A percentile compares a stretch with the other conserved stretches of the same genome.
Evolutionary conservation across 2,888 invertebrate genomes (phyloP).

Genomic region (Graphium colonna): DNA sequence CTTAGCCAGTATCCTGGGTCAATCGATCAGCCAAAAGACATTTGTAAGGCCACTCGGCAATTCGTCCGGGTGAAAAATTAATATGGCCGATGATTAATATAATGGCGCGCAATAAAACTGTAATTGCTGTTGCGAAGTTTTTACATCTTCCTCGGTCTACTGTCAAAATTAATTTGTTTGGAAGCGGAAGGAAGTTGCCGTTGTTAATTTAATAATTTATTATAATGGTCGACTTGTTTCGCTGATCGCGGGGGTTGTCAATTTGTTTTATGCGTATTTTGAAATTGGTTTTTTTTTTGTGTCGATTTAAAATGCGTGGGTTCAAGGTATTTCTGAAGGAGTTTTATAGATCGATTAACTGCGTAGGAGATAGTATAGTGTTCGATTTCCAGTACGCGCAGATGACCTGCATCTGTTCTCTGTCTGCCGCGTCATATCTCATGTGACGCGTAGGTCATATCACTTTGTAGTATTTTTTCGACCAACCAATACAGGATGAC

Average conservation of each 20-base stretch:
- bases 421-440: too few species aligned
- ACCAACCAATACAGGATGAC: too few species aligned
- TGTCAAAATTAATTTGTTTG: constrained; percentile 75
- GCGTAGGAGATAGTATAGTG: too few species aligned
- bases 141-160: constrained; percentile 69
- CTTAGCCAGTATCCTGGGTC: constrained; percentile 44
- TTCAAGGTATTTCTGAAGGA: too few species aligned
- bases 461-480: too few species aligned
- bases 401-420: too few species aligned
- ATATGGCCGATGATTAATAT: constrained; percentile 78
- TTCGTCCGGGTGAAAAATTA: constrained; percentile 79
- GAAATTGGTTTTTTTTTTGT: too few species aligned
- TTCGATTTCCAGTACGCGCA: too few species aligned
- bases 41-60: constrained; percentile 68
- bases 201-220: neutral
- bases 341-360: too few species aligned
- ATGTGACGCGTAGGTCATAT: too few species aligned
- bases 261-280: too few species aligned
- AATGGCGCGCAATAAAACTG: constrained; percentile 72
- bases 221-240: neutral
- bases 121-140: constrained; percentile 78
- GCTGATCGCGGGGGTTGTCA: too few species aligned
- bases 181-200: constrained; percentile 26
- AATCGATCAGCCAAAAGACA: constrained; percentile 71
- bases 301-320: neutral